These are phyloP conservation scores for Dendroctonus valens DNA, from an alignment of 1,140 invertebrate genomes.

Conservation along the genomic window DNA sequence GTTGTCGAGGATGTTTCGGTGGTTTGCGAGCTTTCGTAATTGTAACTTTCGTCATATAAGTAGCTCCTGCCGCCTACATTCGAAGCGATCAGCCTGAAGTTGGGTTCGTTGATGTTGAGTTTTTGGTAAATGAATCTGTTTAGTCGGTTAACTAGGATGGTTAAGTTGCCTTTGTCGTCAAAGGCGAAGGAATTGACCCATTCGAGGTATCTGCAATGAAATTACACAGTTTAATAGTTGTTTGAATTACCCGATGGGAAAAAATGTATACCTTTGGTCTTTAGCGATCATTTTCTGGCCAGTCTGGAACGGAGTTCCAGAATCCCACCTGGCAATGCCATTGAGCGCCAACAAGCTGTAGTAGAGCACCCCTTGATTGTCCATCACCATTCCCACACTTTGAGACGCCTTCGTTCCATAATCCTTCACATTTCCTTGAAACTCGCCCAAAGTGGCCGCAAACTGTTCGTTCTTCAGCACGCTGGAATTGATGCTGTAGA, in stretches of 20 bases:
- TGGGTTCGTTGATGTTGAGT: constrained; percentile 42
- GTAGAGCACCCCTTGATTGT: constrained; percentile 64
- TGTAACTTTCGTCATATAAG: constrained; percentile 53
- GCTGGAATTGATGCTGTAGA: constrained; percentile 62
- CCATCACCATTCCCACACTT: constrained; percentile 70
- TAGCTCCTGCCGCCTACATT: constrained; percentile 60
- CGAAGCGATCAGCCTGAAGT: constrained; percentile 48
- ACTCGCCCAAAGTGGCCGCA: constrained; percentile 32
- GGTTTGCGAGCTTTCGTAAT: constrained; percentile 11
- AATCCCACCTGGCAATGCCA: constrained; percentile 67
- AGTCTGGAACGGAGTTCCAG: constrained; percentile 48
- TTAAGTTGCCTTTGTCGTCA: constrained; percentile 63
- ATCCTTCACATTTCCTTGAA: constrained; percentile 52
- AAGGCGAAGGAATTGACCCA: constrained; percentile 71
- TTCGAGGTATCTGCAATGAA: constrained; percentile 56
- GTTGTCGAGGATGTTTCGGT: constrained; percentile 11
- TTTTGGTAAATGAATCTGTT: constrained; percentile 56
- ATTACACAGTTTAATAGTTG: not conserved
- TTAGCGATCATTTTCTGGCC: constrained; percentile 59
- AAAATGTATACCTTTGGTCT: constrained; percentile 52
- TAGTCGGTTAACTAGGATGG: constrained; percentile 64
- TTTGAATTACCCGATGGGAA: not conserved
- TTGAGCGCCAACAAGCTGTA: constrained; percentile 65
- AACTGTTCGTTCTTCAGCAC: constrained; percentile 56
- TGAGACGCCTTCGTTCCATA: constrained; percentile 65